Conservation (phyloP, 1,140 invertebrate species). For the Scaptomyza hsui region DNA sequence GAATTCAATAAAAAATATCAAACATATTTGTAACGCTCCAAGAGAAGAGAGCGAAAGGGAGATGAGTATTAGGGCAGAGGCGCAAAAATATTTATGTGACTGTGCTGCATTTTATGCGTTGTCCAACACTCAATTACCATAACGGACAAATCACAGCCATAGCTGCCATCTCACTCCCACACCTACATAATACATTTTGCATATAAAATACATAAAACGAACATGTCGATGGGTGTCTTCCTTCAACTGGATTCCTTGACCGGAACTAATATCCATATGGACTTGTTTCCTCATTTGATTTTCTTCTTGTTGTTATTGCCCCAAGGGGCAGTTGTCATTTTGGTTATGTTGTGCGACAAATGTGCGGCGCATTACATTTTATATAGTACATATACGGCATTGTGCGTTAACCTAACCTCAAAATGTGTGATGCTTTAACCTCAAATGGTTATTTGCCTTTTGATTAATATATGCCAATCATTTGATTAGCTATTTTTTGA, state of each 20-base stretch:
- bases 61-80: conserved; percentile 11
- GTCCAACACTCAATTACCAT: conserved; percentile 82
- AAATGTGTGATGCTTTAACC: conserved; percentile 26
- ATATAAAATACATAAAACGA: conserved; percentile 80
- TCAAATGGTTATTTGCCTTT: conserved; percentile 45
- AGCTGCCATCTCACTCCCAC: conserved; percentile 51
- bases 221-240: conserved; percentile 48
- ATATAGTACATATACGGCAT: conserved; percentile 31
- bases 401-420: conserved; percentile 47
- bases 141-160: conserved; percentile 56
- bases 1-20: conserved; percentile 71
- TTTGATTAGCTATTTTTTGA: background rate
- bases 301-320: conserved; percentile 60
- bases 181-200: conserved; percentile 56
- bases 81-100: conserved; percentile 67
- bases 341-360: conserved; percentile 41
- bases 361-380: conserved; percentile 62
- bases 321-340: conserved; percentile 42
- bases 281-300: conserved; percentile 67
- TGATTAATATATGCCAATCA: conserved; percentile 13
- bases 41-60: background rate
- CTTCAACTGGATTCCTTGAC: conserved; percentile 42
- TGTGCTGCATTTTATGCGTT: conserved; percentile 77
- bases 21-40: conserved; percentile 36
- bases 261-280: conserved; percentile 65